Evolutionary conservation across 2,797 vertebrate genomes (phyloP), one percentile per base, ranked within the genome.

Genomic region (Xiphorhynchus erythropygius): DNA sequence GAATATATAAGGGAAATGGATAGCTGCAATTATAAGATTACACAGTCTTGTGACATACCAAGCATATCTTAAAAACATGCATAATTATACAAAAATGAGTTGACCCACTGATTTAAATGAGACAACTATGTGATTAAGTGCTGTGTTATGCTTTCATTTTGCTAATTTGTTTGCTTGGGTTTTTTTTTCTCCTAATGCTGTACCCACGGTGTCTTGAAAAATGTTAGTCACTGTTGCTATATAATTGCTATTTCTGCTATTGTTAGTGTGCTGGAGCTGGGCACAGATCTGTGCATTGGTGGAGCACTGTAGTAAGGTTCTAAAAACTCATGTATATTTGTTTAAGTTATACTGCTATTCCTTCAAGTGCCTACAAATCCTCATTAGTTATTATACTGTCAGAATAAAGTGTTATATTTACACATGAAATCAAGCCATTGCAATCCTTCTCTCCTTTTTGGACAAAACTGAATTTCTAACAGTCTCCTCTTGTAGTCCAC

Each of bases 11-110:
- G 52, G 81, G 55, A 87, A 93, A 93, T 32, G 13, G 85, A 96
- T 90, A 85, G 74, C 63, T 80, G 68, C 75, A 93, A 88, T 93
- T 92, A 89, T 13, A 87, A 94, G 44, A 94, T 92, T 92, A 94
- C 64, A 83, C 14, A 87, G 59, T 52, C 76, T 70, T 53, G 52
- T 92, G 78, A 88, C 85, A 67, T 89, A 94, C 42, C 73, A 87
- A 76, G 85, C 59, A 27, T 60, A 21, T 86, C 91, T 92, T 92
- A 74, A 96, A 90, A 93, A 81, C 76, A 18, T 23, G 62, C 65
- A 75, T 94, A 93, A 96, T 95, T 90, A 90, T 30, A 88, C 2
- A 28, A 95, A 97, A 95, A 90, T 67, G 50, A 90, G 77, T 84
- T 2, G 0, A 88, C 82, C 47, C 67, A 82, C 70, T 81, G 70